Evolutionary conservation across 2,797 vertebrate genomes (phyloP), one percentile per base, ranked within the genome.

Genomic region (Eospalax fontanierii): DNA sequence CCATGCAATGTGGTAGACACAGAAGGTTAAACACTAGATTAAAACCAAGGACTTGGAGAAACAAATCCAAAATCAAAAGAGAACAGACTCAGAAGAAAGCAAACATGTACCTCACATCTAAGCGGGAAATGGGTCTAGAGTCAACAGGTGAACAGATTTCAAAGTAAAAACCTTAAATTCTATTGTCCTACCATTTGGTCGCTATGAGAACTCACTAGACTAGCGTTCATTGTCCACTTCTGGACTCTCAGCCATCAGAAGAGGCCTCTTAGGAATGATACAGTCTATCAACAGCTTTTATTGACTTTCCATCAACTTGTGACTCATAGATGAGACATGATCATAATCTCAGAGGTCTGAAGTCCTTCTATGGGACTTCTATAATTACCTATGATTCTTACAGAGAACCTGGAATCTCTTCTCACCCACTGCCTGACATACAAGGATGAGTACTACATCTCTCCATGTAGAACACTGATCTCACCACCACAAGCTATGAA

Each of bases 221-320:
- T 63, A 63, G 11, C 59, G 16, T 46, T 68, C 12, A 63, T n/a
- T 50, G 46, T 50, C 46, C 46, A 50, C 46, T 85, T 8, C 82
- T 89, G 54, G 43, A 78, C 26, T 61, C 78, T 57, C 14, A 11
- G 79, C 59, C 57, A 79, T 38, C 35, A 16, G 33, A 92, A 84
- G 57, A 66, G 87, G 74, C 38, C 43, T 88, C 2, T 74, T 90
- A 88, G 78, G 63, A 94, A 33, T 15, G 65, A 81, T 16, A 35
- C 9, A 63, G 28, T 5, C 33, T 81, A 8, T 79, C 19, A 26
- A 21, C 19, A 93, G 54, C 33, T 88, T 82, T 40, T 76, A n/a
- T n/a, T 83, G 38, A 54, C 73, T n/a, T 90, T 84, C 43, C 43
- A 80, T 92, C 61, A 90, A 73, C 46, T 81, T 84, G n/a, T 90